Evolutionary conservation across 2,797 vertebrate species (phyloP).

Genomic region (Enteromius fasciolatus): DNA sequence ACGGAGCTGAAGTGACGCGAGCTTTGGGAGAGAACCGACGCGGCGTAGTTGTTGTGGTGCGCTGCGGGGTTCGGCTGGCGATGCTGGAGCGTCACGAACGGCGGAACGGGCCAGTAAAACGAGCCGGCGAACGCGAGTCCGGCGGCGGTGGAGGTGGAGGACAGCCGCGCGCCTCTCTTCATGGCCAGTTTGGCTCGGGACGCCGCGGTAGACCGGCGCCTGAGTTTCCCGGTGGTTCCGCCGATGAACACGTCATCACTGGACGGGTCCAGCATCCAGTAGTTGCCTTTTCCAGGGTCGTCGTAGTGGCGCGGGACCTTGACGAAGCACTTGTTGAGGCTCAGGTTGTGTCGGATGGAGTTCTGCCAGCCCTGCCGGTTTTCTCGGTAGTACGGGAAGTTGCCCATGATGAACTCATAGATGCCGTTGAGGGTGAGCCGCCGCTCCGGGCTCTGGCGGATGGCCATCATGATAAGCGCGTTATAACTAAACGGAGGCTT

Average conservation of each 20-base stretch:
- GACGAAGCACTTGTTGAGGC: constrained; percentile 84
- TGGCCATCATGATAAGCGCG: constrained; percentile 86
- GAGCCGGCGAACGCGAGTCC: constrained; percentile 74
- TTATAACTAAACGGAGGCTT: constrained; percentile 85
- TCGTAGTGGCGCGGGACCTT: constrained; percentile 83
- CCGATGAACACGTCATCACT: constrained; percentile 84
- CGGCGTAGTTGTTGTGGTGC: constrained; percentile 65
- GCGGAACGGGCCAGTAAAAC: constrained; percentile 79
- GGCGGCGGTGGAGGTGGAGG: constrained; percentile 65
- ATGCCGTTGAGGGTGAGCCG: constrained; percentile 82
- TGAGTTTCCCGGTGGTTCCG: constrained; percentile 78
- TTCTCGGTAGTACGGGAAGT: constrained; percentile 82
- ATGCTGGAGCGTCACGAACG: constrained; percentile 70
- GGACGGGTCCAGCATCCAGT: constrained; percentile 85
- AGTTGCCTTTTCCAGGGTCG: constrained; percentile 83
- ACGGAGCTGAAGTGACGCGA: constrained; percentile 60
- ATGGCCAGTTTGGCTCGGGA: constrained; percentile 71
- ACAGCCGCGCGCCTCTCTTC: constrained; percentile 67
- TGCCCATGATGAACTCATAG: constrained; percentile 82
- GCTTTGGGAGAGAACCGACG: constrained; percentile 70
- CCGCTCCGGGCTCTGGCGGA: constrained; percentile 77
- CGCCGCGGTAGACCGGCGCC: constrained; percentile 69
- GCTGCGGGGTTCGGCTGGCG: constrained; percentile 65
- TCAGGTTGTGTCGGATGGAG: constrained; percentile 84
- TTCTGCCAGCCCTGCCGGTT: constrained; percentile 84